phyloP scores from a whole-genome alignment of 2,113 vertebrate genomes.

The Eulemur rufifrons region DNA sequence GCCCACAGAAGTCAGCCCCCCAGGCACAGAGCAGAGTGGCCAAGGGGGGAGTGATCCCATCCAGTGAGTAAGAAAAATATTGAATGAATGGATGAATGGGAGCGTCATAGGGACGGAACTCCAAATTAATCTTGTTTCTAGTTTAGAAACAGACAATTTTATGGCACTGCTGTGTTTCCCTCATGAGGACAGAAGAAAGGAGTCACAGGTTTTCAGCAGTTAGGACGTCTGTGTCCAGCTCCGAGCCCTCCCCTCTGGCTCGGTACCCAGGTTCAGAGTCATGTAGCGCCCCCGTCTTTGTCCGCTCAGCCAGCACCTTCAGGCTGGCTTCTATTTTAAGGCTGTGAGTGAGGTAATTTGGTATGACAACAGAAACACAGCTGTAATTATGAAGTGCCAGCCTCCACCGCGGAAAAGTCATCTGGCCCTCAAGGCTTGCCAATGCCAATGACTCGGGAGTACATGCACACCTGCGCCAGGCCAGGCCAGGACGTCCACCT shows the following conservation, averaged over 20 bases:
- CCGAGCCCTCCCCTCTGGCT: background rate
- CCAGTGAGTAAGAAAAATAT: background rate
- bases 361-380: slow-evolving; percentile 55
- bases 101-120: background rate
- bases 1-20: background rate
- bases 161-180: background rate
- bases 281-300: background rate
- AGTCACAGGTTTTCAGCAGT: background rate
- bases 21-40: too few relatives aligned
- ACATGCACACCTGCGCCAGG: background rate
- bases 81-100: background rate
- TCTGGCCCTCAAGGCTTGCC: background rate
- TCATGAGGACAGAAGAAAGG: background rate
- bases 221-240: background rate
- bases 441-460: background rate
- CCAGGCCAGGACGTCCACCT: background rate
- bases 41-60: background rate
- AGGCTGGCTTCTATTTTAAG: slow-evolving; percentile 34
- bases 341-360: slow-evolving; percentile 6
- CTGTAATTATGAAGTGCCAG: slow-evolving; percentile 48
- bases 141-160: background rate
- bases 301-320: background rate
- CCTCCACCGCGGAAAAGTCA: background rate
- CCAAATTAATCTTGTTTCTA: background rate
- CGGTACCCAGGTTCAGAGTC: background rate